Conservation (phyloP, 2,888 invertebrate genomes). For the Eristalinus sepulchralis region DNA sequence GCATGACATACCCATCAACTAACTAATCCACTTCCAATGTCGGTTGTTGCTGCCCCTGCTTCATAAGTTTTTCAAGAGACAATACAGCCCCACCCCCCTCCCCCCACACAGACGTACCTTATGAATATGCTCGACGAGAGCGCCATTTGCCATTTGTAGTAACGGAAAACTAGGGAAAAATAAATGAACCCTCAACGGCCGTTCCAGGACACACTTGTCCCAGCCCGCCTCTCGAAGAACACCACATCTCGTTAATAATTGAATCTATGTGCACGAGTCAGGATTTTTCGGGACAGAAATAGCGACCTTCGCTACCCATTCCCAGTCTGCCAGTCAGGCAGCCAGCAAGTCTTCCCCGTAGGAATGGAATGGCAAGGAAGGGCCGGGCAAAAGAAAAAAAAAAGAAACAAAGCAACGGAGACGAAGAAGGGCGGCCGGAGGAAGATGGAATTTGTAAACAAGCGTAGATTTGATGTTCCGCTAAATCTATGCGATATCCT, state of each 20-base stretch:
- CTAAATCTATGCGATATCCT: conserved; percentile 71
- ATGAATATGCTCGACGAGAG: conserved; percentile 35
- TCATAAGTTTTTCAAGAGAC: conserved; percentile 1
- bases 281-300: conserved; percentile 30
- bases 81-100: not conserved
- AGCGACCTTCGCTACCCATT: conserved; percentile 20
- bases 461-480: conserved; percentile 68
- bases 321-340: not conserved
- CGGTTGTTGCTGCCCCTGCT: not conserved
- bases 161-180: conserved; percentile 68
- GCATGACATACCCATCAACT: not conserved
- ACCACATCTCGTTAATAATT: conserved; percentile 66
- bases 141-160: conserved; percentile 62
- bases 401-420: not conserved
- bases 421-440: conserved; percentile 2
- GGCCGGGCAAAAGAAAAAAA: not conserved
- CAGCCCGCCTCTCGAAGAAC: conserved; percentile 29
- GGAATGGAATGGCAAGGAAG: not conserved
- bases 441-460: conserved; percentile 70
- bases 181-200: conserved; percentile 61
- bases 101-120: not conserved
- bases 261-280: conserved; percentile 58
- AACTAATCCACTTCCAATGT: not conserved
- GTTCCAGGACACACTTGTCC: conserved; percentile 30
- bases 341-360: not conserved